A percentile compares a stretch with the other conserved stretches of the same genome.
These are phyloP conservation scores for Lepidurus arcticus DNA, from an alignment of 1,140 invertebrate genomes.

Conservation along the genomic window DNA sequence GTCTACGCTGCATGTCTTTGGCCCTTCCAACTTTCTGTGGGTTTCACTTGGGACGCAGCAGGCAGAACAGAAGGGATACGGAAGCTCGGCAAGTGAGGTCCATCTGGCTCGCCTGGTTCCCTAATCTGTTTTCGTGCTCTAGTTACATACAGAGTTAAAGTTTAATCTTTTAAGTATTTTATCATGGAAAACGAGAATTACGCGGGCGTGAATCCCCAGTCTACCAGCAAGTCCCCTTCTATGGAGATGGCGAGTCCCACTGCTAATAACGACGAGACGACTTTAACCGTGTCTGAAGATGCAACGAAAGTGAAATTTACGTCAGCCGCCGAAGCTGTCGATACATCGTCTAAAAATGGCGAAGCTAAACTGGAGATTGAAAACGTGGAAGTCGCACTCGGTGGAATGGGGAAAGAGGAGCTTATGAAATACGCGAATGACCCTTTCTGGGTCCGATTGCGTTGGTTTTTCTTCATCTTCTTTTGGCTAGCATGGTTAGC, in stretches of 20 bases:
- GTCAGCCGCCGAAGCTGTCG: slow-evolving; percentile 27
- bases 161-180: not conserved
- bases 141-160: not conserved
- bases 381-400: slow-evolving; percentile 53
- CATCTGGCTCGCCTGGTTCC: not conserved
- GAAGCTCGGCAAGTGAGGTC: not conserved
- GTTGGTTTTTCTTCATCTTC: slow-evolving; percentile 74
- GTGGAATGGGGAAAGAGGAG: slow-evolving; percentile 83
- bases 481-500: slow-evolving; percentile 81
- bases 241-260: slow-evolving; percentile 18
- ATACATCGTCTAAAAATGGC: slow-evolving; percentile 55
- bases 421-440: slow-evolving; percentile 81
- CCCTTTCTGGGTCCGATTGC: slow-evolving; percentile 79
- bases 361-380: slow-evolving; percentile 81
- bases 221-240: slow-evolving; percentile 1
- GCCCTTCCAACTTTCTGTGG: no score
- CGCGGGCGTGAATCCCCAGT: slow-evolving; percentile 20
- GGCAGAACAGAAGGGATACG: not conserved
- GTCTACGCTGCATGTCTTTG: no score
- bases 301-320: not conserved
- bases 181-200: slow-evolving; percentile 29
- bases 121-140: not conserved
- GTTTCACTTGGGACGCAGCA: not conserved
- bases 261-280: slow-evolving; percentile 21
- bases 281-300: slow-evolving; percentile 24